Evolutionary conservation across 2,888 invertebrate genomes (phyloP).

Genomic region (Limnephilus rhombicus): DNA sequence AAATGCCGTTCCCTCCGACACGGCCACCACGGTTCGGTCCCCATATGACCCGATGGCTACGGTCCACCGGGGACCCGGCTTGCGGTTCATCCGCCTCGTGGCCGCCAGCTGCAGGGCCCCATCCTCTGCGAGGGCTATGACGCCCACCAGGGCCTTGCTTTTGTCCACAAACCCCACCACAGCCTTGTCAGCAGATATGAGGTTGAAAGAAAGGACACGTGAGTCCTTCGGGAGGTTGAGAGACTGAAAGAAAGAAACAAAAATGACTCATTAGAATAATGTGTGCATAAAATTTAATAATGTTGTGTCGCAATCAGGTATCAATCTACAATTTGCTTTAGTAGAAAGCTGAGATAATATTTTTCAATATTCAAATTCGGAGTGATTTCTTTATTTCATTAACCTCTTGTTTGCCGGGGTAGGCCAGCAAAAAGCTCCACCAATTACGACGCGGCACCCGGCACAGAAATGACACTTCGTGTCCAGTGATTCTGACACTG

Average conservation of each 20-base stretch:
- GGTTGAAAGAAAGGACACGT: slow-evolving; percentile 72
- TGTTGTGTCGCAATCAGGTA: background rate
- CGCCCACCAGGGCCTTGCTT: slow-evolving; percentile 68
- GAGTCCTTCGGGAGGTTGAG: slow-evolving; percentile 69
- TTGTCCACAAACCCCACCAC: slow-evolving; percentile 69
- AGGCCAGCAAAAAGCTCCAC: no score
- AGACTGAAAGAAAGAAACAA: slow-evolving; percentile 70
- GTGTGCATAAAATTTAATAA: background rate
- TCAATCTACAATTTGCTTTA: no score
- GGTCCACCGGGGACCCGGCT: slow-evolving; percentile 69
- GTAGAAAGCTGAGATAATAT: no score
- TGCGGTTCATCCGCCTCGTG: slow-evolving; percentile 68
- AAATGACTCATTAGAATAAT: background rate
- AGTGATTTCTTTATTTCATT: no score
- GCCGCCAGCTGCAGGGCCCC: slow-evolving; percentile 63
- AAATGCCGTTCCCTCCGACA: slow-evolving; percentile 72
- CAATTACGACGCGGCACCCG: no score
- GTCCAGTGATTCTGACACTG: no score
- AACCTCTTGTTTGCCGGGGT: no score
- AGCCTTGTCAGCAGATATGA: slow-evolving; percentile 72
- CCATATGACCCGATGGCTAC: slow-evolving; percentile 73
- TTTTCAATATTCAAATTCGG: no score
- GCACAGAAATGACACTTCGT: no score
- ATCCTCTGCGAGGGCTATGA: slow-evolving; percentile 71
- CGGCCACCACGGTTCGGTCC: slow-evolving; percentile 73